Evolutionary conservation across 2,888 invertebrate genomes (phyloP), one percentile per base, ranked within the genome.

Genomic region (Thumatha senex): DNA sequence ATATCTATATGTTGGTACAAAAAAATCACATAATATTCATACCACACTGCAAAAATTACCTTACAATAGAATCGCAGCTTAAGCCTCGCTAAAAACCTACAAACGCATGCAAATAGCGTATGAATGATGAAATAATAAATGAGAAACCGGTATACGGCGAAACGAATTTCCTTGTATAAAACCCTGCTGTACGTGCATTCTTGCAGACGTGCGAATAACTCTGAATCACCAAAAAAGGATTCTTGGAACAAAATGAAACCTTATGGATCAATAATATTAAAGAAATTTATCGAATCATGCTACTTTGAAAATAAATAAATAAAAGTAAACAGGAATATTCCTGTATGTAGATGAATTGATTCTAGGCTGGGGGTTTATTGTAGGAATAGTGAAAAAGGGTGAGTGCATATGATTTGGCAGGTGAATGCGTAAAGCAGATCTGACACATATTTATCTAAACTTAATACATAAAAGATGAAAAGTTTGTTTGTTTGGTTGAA

Each of bases 181-280:
- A 75, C 67, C 63, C 67, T 35, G 64, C 63, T 70, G 68, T 60
- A 70, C 69, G 71, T 74, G 77, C 70, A 57, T 51, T 65, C 61
- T 63, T 54, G n/a, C n/a, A 58, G 51, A 42, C 73, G 76, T 74
- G 78, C 68, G 73, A 78, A 78, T 70, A 61, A 24, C 66, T 72
- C 64, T 86, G 86, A 85, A 77, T 88, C 86, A 84, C 59, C 64
- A 64, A 71, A 72, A 69, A 73, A 64, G 56, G 61, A 67, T 84
- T 80, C 80, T 57, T 56, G 65, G 82, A 77, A 84, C 57, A 63
- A 60, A 56, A 54, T 58, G 63, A 69, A 58, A 48, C 52, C 41
- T 54, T 7, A 24, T 31, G 5, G 7, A 31, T 31, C 18, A 31
- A 31, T 31, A 31, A n/a, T n/a, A n/a, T n/a, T n/a, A n/a, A 31